Conservation (phyloP, 2,888 invertebrate genomes). For the Zygogramma bicolorata region DNA sequence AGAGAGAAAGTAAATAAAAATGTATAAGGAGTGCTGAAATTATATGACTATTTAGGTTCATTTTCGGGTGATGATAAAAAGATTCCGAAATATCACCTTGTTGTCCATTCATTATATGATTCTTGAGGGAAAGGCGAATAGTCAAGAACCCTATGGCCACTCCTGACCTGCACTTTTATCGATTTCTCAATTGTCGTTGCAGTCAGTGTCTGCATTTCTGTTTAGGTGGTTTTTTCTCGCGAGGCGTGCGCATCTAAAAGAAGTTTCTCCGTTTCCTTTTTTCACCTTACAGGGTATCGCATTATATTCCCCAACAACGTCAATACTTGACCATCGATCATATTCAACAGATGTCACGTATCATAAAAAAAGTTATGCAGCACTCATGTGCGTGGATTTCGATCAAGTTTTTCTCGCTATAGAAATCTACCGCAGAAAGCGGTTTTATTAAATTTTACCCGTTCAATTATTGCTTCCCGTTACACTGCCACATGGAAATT, state of each 20-base stretch:
- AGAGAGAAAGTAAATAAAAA: no score
- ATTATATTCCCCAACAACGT: constrained; percentile 18
- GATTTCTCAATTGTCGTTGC: constrained; percentile 57
- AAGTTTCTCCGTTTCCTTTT: constrained; percentile 30
- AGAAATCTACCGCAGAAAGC: constrained; percentile 43
- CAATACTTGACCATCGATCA: constrained; percentile 21
- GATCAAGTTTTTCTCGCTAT: constrained; percentile 43
- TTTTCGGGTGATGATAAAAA: no score
- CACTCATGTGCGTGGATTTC: constrained; percentile 31
- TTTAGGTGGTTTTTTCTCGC: constrained; percentile 50
- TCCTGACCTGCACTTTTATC: constrained; percentile 61
- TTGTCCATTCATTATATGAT: no score
- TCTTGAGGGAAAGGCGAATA: no score
- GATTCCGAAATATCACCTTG: no score
- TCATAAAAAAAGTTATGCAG: constrained; percentile 24
- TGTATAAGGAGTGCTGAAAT: no score
- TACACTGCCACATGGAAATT: constrained; percentile 26
- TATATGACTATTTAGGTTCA: no score
- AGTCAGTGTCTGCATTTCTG: constrained; percentile 53
- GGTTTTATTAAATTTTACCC: constrained; percentile 47
- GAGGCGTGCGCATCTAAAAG: constrained; percentile 47
- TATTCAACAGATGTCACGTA: constrained; percentile 30
- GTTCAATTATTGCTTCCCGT: constrained; percentile 29
- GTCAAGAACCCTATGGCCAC: constrained; percentile 37
- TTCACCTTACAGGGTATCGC: constrained; percentile 20